Percentiles rank a stretch among this genome's conserved stretches.
Conservation (phyloP, 2,797 vertebrate genomes). For the Acanthurus tractus region DNA sequence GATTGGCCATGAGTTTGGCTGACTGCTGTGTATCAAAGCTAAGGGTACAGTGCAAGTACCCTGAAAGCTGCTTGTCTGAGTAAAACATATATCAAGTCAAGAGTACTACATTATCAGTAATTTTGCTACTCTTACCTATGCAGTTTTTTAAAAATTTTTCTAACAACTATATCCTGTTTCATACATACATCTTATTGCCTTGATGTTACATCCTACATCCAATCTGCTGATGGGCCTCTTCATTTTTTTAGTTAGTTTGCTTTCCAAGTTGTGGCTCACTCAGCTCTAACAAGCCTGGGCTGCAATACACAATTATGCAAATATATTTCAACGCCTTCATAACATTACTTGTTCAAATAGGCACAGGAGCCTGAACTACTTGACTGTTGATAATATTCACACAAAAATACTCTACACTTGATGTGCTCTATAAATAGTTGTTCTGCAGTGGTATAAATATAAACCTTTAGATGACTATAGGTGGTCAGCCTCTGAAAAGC, state of each 20-base stretch:
- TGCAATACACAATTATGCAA: neutral
- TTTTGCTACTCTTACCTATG: slow-evolving; percentile 1
- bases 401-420: neutral
- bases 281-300: neutral
- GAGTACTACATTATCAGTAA: slow-evolving; percentile 1
- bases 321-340: neutral
- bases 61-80: slow-evolving; percentile 16
- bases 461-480: too few species aligned
- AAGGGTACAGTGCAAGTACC: slow-evolving; percentile 55
- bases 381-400: neutral
- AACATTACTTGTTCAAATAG: neutral
- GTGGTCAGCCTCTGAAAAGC: neutral
- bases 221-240: neutral
- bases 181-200: neutral
- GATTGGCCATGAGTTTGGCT: slow-evolving; percentile 54
- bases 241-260: neutral
- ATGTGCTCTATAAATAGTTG: neutral
- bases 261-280: slow-evolving; percentile 12
- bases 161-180: neutral
- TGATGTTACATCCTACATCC: neutral
- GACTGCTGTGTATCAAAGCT: slow-evolving; percentile 36
- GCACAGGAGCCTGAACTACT: neutral
- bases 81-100: slow-evolving; percentile 6
- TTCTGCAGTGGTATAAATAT: neutral
- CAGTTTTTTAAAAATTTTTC: neutral